phyloP scores from a whole-genome alignment of 2,888 invertebrate genomes.

The Andricus quercusramuli region DNA sequence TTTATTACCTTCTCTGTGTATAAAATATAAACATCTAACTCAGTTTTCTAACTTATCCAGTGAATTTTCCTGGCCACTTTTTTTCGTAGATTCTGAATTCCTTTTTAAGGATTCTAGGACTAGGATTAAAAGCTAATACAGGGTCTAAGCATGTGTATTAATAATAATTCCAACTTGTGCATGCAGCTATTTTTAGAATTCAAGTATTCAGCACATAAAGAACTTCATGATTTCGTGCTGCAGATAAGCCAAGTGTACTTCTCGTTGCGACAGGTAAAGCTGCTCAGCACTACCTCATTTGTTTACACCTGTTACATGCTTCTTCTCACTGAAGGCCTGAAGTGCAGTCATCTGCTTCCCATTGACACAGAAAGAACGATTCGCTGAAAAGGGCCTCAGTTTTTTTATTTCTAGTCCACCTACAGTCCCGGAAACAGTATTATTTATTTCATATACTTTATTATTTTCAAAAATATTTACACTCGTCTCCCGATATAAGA shows the following conservation, averaged over 20 bases:
- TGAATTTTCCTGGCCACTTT: neutral
- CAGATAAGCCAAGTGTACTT: constrained; percentile 37
- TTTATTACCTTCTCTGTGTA: too few relatives aligned
- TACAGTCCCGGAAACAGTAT: neutral
- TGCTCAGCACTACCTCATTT: constrained; percentile 35
- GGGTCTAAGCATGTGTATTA: constrained; percentile 9
- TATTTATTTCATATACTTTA: neutral
- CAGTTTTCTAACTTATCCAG: neutral
- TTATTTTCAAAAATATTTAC: too few relatives aligned
- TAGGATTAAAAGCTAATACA: neutral
- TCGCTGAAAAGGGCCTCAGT: neutral
- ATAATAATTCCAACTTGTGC: constrained; percentile 23
- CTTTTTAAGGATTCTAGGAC: neutral
- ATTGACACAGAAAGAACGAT: constrained; percentile 37
- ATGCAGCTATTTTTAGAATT: constrained; percentile 32
- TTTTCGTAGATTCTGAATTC: neutral
- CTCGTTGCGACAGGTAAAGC: constrained; percentile 26
- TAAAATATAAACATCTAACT: too few relatives aligned
- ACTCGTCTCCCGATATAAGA: too few relatives aligned
- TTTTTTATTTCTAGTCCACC: neutral
- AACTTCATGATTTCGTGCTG: constrained; percentile 35
- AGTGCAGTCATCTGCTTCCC: constrained; percentile 27
- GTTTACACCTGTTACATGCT: constrained; percentile 39
- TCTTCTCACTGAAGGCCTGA: constrained; percentile 19
- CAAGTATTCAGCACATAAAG: constrained; percentile 22